Evolutionary conservation across 2,888 invertebrate species (phyloP).

Genomic region (Nezara viridula): DNA sequence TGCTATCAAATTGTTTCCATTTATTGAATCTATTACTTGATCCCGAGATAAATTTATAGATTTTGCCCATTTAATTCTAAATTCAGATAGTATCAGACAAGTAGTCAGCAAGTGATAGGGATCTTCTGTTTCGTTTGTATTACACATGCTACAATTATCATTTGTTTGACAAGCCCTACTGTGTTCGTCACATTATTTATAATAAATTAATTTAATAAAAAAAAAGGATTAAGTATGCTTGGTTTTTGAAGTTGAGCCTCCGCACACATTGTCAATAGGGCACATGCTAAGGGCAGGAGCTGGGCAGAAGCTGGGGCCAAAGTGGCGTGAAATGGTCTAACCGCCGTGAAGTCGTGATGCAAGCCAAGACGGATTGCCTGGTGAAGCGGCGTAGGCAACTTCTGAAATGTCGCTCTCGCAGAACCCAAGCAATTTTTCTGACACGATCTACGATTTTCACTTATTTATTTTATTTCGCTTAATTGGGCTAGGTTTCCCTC

Average conservation of each 20-base stretch:
- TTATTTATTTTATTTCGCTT: constrained; percentile 43
- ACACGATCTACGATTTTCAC: neutral
- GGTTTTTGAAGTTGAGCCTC: neutral
- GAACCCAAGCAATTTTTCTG: constrained; percentile 11
- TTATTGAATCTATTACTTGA: too few species aligned
- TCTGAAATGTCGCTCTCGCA: constrained; percentile 42
- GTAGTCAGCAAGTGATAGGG: too few species aligned
- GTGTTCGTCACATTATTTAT: too few species aligned
- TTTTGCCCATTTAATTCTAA: too few species aligned
- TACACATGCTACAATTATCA: too few species aligned
- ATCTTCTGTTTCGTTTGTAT: too few species aligned
- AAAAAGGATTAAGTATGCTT: too few species aligned
- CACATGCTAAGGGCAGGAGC: constrained; percentile 2
- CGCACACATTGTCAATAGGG: neutral
- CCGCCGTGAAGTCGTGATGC: constrained; percentile 46
- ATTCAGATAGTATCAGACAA: too few species aligned
- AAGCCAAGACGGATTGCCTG: constrained; percentile 41
- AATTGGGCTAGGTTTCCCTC: neutral
- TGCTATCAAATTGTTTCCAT: too few species aligned
- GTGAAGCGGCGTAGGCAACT: constrained; percentile 47
- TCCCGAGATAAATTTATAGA: too few species aligned
- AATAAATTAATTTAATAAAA: too few species aligned
- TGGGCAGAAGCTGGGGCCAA: constrained; percentile 12
- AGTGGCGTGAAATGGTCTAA: constrained; percentile 42
- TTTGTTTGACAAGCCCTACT: too few species aligned